Evolutionary conservation across 2,797 vertebrate genomes (phyloP).

Genomic region (Amphiprion clarkii): DNA sequence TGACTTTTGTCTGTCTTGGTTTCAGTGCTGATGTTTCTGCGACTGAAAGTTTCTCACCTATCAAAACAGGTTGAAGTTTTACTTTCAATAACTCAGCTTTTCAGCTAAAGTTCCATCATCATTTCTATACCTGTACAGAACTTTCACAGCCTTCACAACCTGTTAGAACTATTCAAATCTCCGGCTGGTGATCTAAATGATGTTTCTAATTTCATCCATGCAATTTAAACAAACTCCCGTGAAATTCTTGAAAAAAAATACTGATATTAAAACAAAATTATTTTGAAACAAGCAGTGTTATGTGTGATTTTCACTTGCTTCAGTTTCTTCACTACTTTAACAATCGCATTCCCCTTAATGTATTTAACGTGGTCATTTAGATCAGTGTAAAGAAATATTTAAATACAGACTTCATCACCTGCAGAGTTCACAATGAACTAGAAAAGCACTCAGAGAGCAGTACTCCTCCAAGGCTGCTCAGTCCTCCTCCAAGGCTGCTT

Average conservation of each 20-base stretch:
- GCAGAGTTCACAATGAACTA: not conserved
- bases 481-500: no score
- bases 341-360: constrained; percentile 29
- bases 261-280: not conserved
- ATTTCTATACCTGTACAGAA: not conserved
- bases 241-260: not conserved
- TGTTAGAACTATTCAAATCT: not conserved
- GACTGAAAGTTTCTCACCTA: not conserved
- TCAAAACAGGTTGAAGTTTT: constrained; percentile 1
- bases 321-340: no score
- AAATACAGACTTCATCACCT: constrained; percentile 4
- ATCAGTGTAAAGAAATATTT: constrained; percentile 1
- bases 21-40: constrained; percentile 1
- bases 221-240: constrained; percentile 19
- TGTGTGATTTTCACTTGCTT: no score
- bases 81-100: constrained; percentile 16
- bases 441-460: no score
- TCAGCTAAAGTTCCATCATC: constrained; percentile 14
- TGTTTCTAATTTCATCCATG: constrained; percentile 16
- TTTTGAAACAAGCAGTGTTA: no score
- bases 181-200: not conserved
- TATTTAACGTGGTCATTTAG: constrained; percentile 19
- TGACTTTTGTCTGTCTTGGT: constrained; percentile 16
- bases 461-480: no score
- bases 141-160: not conserved